These are phyloP conservation scores for Cinclus mexicanus DNA, from an alignment of 2,113 vertebrate species.

Conservation along the genomic window DNA sequence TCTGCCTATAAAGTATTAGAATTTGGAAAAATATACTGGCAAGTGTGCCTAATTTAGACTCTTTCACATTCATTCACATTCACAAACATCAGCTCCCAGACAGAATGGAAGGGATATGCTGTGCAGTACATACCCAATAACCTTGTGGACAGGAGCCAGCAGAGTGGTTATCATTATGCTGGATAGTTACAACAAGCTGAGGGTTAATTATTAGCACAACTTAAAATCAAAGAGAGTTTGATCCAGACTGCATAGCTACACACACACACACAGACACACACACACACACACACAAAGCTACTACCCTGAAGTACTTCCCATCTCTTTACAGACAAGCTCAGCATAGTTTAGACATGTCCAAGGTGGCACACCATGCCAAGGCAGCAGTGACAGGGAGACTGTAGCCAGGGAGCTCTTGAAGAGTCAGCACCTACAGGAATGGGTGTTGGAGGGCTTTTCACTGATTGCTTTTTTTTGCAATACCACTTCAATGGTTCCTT, in stretches of 20 bases:
- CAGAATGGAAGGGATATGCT: neutral
- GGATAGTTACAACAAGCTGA: neutral
- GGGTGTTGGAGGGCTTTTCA: neutral
- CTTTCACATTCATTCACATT: neutral
- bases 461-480: neutral
- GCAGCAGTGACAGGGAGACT: neutral
- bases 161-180: neutral
- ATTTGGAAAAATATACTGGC: neutral
- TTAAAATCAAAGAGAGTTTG: slow-evolving; percentile 36
- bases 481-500: neutral
- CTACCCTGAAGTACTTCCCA: neutral
- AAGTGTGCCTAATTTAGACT: neutral
- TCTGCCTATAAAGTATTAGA: neutral
- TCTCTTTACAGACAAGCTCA: neutral
- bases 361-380: neutral
- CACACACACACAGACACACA: neutral
- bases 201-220: slow-evolving; percentile 60
- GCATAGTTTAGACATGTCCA: neutral
- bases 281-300: neutral
- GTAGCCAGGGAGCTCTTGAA: neutral
- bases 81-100: neutral
- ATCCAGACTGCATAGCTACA: neutral
- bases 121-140: neutral
- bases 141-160: neutral
- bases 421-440: neutral